Percentiles rank a stretch among this genome's conserved stretches.
Conservation (phyloP, 2,113 vertebrate species). For the Copsychus sechellarum region DNA sequence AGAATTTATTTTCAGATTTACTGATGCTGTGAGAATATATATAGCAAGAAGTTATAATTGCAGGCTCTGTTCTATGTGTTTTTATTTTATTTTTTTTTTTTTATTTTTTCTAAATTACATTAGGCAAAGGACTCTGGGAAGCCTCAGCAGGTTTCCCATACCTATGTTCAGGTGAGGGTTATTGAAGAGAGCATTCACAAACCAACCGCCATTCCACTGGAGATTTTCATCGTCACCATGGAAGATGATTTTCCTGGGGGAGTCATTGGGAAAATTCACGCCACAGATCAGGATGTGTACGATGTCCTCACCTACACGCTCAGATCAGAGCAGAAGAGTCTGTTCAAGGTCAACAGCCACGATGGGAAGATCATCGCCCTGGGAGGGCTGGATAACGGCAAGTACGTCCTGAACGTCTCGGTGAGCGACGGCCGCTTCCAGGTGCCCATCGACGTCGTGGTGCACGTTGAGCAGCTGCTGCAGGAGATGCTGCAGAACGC, state of each 20-base stretch:
- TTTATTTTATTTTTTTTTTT: not conserved
- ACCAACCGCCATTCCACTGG: conserved; percentile 87
- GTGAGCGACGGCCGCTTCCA: conserved; percentile 94
- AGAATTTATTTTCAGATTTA: not conserved
- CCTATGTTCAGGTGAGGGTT: conserved; percentile 85
- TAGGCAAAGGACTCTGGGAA: conserved; percentile 92
- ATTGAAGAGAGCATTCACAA: conserved; percentile 96
- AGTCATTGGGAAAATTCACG: conserved; percentile 95
- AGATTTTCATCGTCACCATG: conserved; percentile 95
- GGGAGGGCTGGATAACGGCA: conserved; percentile 89
- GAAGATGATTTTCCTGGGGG: conserved; percentile 98
- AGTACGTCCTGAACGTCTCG: conserved; percentile 88
- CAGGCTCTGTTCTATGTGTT: not conserved
- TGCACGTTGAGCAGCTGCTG: conserved; percentile 88
- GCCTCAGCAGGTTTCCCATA: conserved; percentile 83
- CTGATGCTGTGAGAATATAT: not conserved
- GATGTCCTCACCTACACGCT: conserved; percentile 89
- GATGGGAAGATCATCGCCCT: conserved; percentile 95
- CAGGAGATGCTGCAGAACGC: conserved; percentile 89
- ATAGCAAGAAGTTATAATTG: not conserved
- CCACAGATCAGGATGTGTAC: conserved; percentile 93
- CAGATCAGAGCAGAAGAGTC: conserved; percentile 89
- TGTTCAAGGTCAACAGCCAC: conserved; percentile 92
- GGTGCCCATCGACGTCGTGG: conserved; percentile 86
- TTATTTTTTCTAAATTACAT: not conserved